These are phyloP conservation scores for Crenuchus spilurus DNA, from an alignment of 2,797 vertebrate genomes.

Conservation along the genomic window DNA sequence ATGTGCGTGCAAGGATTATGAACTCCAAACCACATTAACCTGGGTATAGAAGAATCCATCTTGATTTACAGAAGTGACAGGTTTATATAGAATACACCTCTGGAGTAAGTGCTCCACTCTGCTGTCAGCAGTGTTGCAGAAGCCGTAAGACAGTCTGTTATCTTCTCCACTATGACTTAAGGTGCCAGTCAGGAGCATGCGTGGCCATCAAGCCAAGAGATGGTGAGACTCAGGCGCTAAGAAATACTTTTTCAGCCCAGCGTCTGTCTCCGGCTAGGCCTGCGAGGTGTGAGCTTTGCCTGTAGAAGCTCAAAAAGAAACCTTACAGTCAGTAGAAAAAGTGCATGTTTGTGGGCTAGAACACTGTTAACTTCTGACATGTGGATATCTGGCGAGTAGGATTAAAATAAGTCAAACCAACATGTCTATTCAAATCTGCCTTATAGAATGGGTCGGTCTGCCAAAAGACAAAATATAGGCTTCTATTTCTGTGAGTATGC, in stretches of 20 bases:
- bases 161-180: constrained; percentile 36
- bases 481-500: background rate
- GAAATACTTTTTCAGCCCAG: background rate
- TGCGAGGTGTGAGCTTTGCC: background rate
- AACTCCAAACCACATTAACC: constrained; percentile 37
- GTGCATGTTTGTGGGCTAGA: background rate
- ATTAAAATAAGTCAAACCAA: background rate
- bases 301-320: background rate
- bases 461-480: background rate
- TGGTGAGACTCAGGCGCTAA: background rate
- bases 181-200: constrained; percentile 22
- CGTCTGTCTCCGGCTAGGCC: background rate
- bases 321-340: background rate
- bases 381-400: background rate
- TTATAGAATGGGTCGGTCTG: too few species aligned
- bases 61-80: constrained; percentile 52
- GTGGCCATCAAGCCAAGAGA: constrained; percentile 6
- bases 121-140: constrained; percentile 31
- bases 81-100: constrained; percentile 47
- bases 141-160: constrained; percentile 15
- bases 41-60: constrained; percentile 48
- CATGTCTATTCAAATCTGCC: background rate
- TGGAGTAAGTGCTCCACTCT: constrained; percentile 31
- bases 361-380: background rate
- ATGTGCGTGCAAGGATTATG: background rate